Evolutionary conservation across 1,140 invertebrate genomes (phyloP).

Genomic region (Lordiphosa mommai): DNA sequence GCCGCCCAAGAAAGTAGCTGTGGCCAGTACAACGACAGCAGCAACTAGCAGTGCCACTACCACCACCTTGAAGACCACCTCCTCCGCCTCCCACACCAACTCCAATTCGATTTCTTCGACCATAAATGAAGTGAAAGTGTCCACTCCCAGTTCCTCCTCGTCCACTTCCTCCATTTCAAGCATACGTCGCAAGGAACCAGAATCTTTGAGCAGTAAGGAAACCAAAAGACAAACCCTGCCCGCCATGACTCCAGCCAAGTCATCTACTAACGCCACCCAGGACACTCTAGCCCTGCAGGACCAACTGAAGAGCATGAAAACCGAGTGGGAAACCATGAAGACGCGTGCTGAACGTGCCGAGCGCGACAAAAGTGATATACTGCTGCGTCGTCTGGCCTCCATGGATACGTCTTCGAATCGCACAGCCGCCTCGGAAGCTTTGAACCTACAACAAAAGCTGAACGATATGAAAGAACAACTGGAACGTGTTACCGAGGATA

Average conservation of each 20-base stretch:
- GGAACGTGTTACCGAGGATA: conserved; percentile 90
- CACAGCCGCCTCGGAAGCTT: conserved; percentile 85
- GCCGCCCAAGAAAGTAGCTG: conserved; percentile 62
- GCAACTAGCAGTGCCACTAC: conserved; percentile 14
- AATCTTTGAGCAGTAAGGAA: conserved; percentile 71
- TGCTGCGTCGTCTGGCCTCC: conserved; percentile 86
- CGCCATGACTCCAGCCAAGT: conserved; percentile 72
- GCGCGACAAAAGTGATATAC: conserved; percentile 92
- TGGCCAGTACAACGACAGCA: conserved; percentile 22
- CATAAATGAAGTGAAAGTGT: conserved; percentile 27
- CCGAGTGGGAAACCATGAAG: conserved; percentile 82
- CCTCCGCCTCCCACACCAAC: conserved; percentile 61
- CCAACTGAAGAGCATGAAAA: conserved; percentile 84
- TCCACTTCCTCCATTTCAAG: conserved; percentile 26
- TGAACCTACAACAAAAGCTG: conserved; percentile 90
- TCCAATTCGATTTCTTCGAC: conserved; percentile 6
- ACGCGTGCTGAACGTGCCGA: conserved; percentile 88
- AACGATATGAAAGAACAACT: conserved; percentile 89
- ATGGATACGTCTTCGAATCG: conserved; percentile 88
- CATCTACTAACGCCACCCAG: conserved; percentile 58
- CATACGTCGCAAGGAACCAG: conserved; percentile 53
- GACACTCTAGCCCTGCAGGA: conserved; percentile 80
- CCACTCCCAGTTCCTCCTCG: conserved; percentile 1
- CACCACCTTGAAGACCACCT: conserved; percentile 54
- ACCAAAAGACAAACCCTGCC: conserved; percentile 80